phyloP scores from a whole-genome alignment of 37 sponge, comb jelly and placozoan species.

The Chondrilla cf. caribensis region DNA sequence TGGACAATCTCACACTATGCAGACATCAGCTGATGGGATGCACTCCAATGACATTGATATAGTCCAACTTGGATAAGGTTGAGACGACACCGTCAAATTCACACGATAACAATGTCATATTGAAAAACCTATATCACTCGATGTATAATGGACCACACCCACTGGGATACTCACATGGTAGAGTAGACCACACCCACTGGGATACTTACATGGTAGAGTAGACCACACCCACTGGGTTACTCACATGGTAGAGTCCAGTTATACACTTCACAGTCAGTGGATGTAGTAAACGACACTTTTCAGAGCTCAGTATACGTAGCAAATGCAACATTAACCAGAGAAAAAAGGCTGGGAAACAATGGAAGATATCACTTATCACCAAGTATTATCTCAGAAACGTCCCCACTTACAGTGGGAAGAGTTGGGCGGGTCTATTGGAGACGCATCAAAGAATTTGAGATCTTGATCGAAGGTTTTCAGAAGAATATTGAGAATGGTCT shows the following conservation, averaged over 20 bases:
- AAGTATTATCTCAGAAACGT: too few species aligned
- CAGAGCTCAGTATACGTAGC: not conserved
- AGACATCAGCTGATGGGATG: too few species aligned
- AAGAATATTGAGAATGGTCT: not conserved
- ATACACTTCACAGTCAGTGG: not conserved
- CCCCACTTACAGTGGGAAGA: not conserved
- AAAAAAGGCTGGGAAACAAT: not conserved
- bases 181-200: too few species aligned
- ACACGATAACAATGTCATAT: too few species aligned
- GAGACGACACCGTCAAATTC: too few species aligned
- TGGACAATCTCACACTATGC: not conserved
- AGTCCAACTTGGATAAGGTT: too few species aligned
- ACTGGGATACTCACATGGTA: too few species aligned
- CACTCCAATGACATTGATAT: too few species aligned
- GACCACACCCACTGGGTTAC: not conserved
- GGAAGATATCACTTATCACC: too few species aligned
- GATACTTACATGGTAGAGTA: too few species aligned
- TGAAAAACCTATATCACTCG: too few species aligned
- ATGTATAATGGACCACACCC: too few species aligned
- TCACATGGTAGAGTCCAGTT: not conserved
- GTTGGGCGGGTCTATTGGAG: not conserved
- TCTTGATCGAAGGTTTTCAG: not conserved
- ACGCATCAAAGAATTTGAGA: not conserved
- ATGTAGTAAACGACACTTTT: not conserved
- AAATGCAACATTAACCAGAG: not conserved